phyloP scores from a whole-genome alignment of 2,888 invertebrate genomes.

The Diplolepis rosae region DNA sequence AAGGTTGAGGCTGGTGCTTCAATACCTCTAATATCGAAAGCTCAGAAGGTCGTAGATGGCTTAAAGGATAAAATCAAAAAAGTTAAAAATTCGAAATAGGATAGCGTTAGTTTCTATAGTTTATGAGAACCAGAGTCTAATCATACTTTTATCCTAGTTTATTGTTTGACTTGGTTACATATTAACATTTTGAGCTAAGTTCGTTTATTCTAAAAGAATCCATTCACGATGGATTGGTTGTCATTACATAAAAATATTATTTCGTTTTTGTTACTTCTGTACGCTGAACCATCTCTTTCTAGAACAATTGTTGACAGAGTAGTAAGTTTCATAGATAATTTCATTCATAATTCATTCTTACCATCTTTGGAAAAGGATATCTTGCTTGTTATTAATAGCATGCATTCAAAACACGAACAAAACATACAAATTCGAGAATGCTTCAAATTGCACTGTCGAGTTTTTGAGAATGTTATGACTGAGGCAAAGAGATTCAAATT shows the following conservation, averaged over 20 bases:
- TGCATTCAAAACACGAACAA: slow-evolving; percentile 31
- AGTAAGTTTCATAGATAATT: slow-evolving; percentile 33
- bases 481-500: slow-evolving; percentile 32
- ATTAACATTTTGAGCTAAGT: no score
- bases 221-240: neutral
- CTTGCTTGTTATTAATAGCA: slow-evolving; percentile 31
- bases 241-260: slow-evolving; percentile 17
- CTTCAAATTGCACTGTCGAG: slow-evolving; percentile 30
- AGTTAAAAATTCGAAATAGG: neutral
- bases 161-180: no score
- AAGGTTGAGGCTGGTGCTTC: neutral
- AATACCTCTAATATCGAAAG: neutral
- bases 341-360: slow-evolving; percentile 31
- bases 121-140: no score
- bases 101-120: no score
- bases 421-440: slow-evolving; percentile 33
- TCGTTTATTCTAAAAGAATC: no score
- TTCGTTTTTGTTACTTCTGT: slow-evolving; percentile 39
- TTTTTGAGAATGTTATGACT: slow-evolving; percentile 35
- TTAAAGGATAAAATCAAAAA: neutral
- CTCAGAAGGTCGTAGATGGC: neutral
- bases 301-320: slow-evolving; percentile 40
- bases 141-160: no score
- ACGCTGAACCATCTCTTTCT: slow-evolving; percentile 40
- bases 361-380: slow-evolving; percentile 39